These are phyloP conservation scores for Linnaemya vulpina DNA, from an alignment of 2,888 invertebrate genomes.

Conservation along the genomic window DNA sequence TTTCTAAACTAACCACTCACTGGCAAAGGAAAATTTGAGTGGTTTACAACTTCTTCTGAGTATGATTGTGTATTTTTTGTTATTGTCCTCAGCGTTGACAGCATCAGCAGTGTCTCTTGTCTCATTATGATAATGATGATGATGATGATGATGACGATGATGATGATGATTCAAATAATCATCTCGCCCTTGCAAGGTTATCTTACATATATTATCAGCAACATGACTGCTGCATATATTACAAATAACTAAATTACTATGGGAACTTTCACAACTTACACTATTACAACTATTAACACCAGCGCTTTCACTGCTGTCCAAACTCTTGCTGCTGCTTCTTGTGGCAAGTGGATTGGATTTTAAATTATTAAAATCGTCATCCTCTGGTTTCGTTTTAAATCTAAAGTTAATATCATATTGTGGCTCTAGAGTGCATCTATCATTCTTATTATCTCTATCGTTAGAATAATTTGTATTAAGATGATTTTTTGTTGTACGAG, in stretches of 20 bases:
- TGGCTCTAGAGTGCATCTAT: slow-evolving; percentile 37
- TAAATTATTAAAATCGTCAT: slow-evolving; percentile 11
- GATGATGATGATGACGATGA: not conserved
- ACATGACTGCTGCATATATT: slow-evolving; percentile 48
- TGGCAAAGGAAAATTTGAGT: slow-evolving; percentile 82
- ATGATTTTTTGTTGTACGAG: slow-evolving; percentile 32
- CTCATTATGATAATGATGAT: slow-evolving; percentile 25
- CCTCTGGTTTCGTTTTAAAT: slow-evolving; percentile 38
- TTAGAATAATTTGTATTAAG: not conserved
- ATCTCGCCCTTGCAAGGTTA: slow-evolving; percentile 63
- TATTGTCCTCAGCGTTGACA: slow-evolving; percentile 79
- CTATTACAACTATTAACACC: slow-evolving; percentile 72
- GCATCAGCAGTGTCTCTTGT: slow-evolving; percentile 38
- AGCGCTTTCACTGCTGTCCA: slow-evolving; percentile 71
- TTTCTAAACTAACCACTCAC: slow-evolving; percentile 82
- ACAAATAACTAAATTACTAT: slow-evolving; percentile 55
- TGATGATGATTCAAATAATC: slow-evolving; percentile 7
- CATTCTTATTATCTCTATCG: too few relatives aligned
- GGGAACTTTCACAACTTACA: slow-evolving; percentile 71
- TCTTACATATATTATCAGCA: slow-evolving; percentile 69
- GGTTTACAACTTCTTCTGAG: slow-evolving; percentile 81
- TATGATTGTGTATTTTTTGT: slow-evolving; percentile 79
- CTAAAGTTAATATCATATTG: slow-evolving; percentile 66
- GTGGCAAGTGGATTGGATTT: slow-evolving; percentile 4
- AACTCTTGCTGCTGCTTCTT: slow-evolving; percentile 60